Evolutionary conservation across 2,888 invertebrate species (phyloP), one percentile per base, ranked within the genome.

Genomic region (Aphidius colemani): DNA sequence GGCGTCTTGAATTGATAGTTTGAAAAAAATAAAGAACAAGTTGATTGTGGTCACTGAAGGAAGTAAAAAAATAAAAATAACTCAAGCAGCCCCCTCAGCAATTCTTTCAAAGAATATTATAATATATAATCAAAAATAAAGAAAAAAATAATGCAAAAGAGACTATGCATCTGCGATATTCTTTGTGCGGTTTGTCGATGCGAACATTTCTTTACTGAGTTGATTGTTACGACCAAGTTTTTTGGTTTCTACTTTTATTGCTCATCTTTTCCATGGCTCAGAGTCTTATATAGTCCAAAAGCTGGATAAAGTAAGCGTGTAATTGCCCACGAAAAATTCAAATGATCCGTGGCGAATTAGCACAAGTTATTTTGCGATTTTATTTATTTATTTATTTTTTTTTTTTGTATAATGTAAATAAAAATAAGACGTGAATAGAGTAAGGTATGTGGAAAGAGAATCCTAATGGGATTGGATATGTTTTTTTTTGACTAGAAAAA

Each of bases 1-100:
- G 81, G 74, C 70, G 76, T 77, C 81, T 79, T 80, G 76, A 78
- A 79, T 77, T 75, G 80, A 81, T 78, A 53, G 48, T 7, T 11
- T 55, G 13, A 53, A 48, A 48, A 57, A 49, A 40, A 48, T 18
- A 13, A 59, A 10, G 49, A 49, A 46, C 56, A 56, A 63, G 41
- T 11, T 41, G 11, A 40, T 30, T 40, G 30, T 30, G 49, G 40
- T 59, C 58, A 40, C 8, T 46, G 18, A 43, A 41, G 49, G 49
- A 51, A 13, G 41, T 9, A 10, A 39, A 43, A 60, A 45, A 59
- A 48, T 44, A 46, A 39, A 45, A 53, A 46, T 59, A 48, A 45
- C 39, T 46, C 53, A 11, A 59, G 43, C n/a, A 59, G 53, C 13
- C 2, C 13, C 13, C 13, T 9, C n/a, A 44, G 30, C 50, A 44